A percentile compares a stretch with the other conserved stretches of the same genome.
Evolutionary conservation across 1,140 invertebrate genomes (phyloP).

Genomic region (Caenorhabditis tropicalis): DNA sequence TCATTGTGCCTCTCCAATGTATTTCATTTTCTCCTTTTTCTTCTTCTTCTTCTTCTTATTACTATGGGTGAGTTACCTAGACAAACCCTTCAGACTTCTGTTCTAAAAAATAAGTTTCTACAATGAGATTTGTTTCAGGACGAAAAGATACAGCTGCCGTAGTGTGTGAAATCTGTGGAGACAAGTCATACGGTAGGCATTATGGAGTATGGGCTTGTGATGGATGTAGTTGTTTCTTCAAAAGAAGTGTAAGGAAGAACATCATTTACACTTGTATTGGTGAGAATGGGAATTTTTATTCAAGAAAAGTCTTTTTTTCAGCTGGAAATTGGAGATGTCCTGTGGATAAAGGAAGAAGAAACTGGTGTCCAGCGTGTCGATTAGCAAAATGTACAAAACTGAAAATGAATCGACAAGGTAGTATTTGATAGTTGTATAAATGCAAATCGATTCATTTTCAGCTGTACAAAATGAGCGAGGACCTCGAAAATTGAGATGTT

Average conservation of each 20-base stretch:
- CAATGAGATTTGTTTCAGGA: too few species aligned
- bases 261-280: conserved; percentile 82
- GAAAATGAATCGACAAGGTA: conserved; percentile 59
- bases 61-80: background rate
- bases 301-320: conserved; percentile 65
- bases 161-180: conserved; percentile 90
- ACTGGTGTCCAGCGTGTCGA: conserved; percentile 87
- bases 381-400: conserved; percentile 74
- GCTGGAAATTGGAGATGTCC: conserved; percentile 81
- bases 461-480: conserved; percentile 84
- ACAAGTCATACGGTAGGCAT: conserved; percentile 93
- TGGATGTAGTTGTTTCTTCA: conserved; percentile 89
- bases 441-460: conserved; percentile 53
- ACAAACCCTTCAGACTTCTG: background rate
- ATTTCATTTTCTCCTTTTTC: background rate
- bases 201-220: conserved; percentile 97
- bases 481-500: conserved; percentile 72
- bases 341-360: conserved; percentile 83
- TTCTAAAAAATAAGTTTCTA: too few species aligned
- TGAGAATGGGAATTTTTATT: conserved; percentile 72
- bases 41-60: background rate
- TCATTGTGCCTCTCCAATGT: background rate
- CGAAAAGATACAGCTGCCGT: conserved; percentile 79
- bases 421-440: background rate
- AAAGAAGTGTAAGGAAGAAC: conserved; percentile 78